Evolutionary conservation across 2,888 invertebrate genomes (phyloP), one percentile per base, ranked within the genome.

Genomic region (Lepeophtheirus nordmannii): DNA sequence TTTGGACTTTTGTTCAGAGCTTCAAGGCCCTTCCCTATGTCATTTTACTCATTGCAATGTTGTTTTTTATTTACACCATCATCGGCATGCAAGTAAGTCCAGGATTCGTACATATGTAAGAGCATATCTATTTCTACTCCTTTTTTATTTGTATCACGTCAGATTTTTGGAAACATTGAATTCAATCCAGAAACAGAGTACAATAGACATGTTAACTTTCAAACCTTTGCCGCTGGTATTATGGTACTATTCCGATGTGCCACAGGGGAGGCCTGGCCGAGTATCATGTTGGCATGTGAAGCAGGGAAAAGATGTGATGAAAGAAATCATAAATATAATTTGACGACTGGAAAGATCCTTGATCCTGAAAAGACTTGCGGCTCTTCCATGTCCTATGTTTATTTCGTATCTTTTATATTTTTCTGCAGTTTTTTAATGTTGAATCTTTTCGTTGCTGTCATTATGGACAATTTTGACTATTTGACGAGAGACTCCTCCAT

Each of bases 401-500:
- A 98, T 80, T 98, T 98, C 80, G 93, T 94, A 72, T 91, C 94
- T 66, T 99, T 99, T 81, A 97, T 99, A 79, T 99, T 99, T 81
- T 89, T 99, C 79, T 98, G 97, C 81, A 98, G 97, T 67, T 70
- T 99, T 83, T 84, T 99, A 79, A 98, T 98, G 97, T 83, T 98
- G 78, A 98, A 98, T 82, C 84, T 98, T 77, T 99, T 98, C 83
- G 98, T 98, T 75, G 98, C 98, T 75, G 98, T 99, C 77, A 99
- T 99, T 79, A 99, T 99, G 98, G 98, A 99, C 81, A 99, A 99
- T 81, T 99, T 99, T 78, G 98, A 99, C 82, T 99, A 99, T 80
- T 81, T 99, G 75, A 99, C 98, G 69, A 83, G 98, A 78, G 98
- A 99, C 80, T 96, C 96, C 72, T 97, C 96, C 75, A 99, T 99